phyloP scores from a whole-genome alignment of 1,140 invertebrate species.

The Leptopilina clavipes region DNA sequence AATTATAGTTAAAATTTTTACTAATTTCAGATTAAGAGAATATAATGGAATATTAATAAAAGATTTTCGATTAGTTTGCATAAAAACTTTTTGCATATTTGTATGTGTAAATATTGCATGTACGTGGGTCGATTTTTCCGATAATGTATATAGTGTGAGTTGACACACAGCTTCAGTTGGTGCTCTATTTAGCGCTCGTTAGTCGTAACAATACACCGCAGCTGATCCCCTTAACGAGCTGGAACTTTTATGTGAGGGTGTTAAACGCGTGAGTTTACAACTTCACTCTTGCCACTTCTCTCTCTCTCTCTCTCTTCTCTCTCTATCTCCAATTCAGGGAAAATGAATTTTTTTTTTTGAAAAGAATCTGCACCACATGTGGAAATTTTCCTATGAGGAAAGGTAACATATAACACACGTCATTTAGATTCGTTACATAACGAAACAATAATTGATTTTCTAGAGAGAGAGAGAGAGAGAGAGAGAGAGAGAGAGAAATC shows the following conservation, averaged over 20 bases:
- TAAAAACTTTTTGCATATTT: constrained; percentile 38
- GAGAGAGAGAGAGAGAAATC: too few relatives aligned
- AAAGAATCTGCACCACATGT: too few relatives aligned
- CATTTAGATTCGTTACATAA: too few relatives aligned
- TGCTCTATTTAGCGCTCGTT: constrained; percentile 73
- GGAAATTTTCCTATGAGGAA: too few relatives aligned
- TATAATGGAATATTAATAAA: too few relatives aligned
- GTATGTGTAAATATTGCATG: constrained; percentile 43
- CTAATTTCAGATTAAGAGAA: too few relatives aligned
- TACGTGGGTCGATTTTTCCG: constrained; percentile 46
- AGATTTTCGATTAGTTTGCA: too few relatives aligned
- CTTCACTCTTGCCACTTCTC: constrained; percentile 26
- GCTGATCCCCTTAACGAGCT: constrained; percentile 73
- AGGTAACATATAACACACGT: too few relatives aligned
- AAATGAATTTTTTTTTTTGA: background rate
- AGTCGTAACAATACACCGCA: constrained; percentile 66
- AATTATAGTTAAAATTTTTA: too few relatives aligned
- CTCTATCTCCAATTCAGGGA: constrained; percentile 1
- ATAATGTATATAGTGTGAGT: constrained; percentile 44
- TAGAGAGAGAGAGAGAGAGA: too few relatives aligned
- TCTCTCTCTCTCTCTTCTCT: too few relatives aligned
- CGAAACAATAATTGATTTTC: too few relatives aligned
- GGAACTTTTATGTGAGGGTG: constrained; percentile 61
- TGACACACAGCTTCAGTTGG: constrained; percentile 57
- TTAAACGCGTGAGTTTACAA: constrained; percentile 49